Conservation (phyloP, 2,888 invertebrate species). For the Acleris sparsana region DNA sequence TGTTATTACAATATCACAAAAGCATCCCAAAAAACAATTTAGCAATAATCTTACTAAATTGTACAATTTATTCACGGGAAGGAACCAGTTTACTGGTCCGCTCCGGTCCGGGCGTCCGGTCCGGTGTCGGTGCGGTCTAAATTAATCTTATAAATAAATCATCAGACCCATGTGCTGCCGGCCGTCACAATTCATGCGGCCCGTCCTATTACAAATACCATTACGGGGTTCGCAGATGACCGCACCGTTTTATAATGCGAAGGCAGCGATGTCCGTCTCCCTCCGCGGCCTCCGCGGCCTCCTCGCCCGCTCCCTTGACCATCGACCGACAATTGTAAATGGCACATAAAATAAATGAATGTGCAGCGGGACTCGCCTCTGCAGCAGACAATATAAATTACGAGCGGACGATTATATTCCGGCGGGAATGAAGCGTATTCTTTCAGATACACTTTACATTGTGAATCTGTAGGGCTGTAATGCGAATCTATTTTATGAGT, state of each 20-base stretch:
- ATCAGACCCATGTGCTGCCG: conserved; percentile 68
- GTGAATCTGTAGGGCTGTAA: conserved; percentile 2
- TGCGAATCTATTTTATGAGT: neutral
- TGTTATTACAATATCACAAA: too few relatives aligned
- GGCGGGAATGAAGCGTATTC: conserved; percentile 81
- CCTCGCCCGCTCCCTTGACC: conserved; percentile 80
- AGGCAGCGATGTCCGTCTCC: conserved; percentile 67
- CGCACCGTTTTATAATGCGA: conserved; percentile 84
- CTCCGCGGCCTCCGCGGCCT: conserved; percentile 54
- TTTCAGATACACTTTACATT: conserved; percentile 68
- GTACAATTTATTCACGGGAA: conserved; percentile 36
- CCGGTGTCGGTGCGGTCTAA: conserved; percentile 47
- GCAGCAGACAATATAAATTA: conserved; percentile 85
- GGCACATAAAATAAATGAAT: conserved; percentile 85
- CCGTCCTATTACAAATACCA: conserved; percentile 80
- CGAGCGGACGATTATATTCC: conserved; percentile 84
- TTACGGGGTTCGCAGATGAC: conserved; percentile 82
- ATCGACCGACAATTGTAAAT: conserved; percentile 85
- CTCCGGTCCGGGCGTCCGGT: conserved; percentile 43
- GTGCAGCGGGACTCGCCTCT: conserved; percentile 84
- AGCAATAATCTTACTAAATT: conserved; percentile 21
- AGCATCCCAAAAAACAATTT: neutral
- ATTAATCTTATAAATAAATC: conserved; percentile 75
- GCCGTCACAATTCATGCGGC: conserved; percentile 72
- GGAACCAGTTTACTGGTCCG: conserved; percentile 38